phyloP scores from a whole-genome alignment of 2,113 vertebrate species.

The Phoxinus phoxinus region DNA sequence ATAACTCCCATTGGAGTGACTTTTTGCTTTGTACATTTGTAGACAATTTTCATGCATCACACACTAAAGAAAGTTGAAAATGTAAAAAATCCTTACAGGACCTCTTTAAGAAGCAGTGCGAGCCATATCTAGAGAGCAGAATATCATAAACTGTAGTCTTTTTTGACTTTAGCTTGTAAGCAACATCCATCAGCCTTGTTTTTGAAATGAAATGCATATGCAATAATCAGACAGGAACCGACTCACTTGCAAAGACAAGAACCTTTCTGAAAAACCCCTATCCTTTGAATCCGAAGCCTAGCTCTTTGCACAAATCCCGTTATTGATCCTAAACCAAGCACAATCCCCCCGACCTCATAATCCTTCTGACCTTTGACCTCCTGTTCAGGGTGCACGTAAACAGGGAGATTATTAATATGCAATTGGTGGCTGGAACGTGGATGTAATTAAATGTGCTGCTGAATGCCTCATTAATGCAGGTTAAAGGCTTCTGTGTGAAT shows the following conservation, averaged over 20 bases:
- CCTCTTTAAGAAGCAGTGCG: no score
- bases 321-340: slow-evolving; percentile 35
- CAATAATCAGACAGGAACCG: background rate
- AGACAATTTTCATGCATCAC: no score
- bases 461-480: slow-evolving; percentile 39
- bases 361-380: slow-evolving; percentile 36
- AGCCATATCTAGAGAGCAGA: no score
- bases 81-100: no score
- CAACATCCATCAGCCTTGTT: background rate
- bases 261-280: background rate
- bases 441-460: slow-evolving; percentile 24
- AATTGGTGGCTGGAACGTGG: background rate
- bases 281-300: background rate
- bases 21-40: no score
- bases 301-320: slow-evolving; percentile 7
- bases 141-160: no score
- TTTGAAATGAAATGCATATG: background rate
- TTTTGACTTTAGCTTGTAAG: no score
- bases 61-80: no score
- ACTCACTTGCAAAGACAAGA: background rate
- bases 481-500: background rate
- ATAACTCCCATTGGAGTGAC: no score
- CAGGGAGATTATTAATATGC: slow-evolving; percentile 19
- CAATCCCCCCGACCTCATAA: slow-evolving; percentile 47
- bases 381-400: slow-evolving; percentile 4